A percentile compares a stretch with the other conserved stretches of the same genome.
Conservation (phyloP, 2,888 invertebrate species). For the Campoplex capitator region DNA sequence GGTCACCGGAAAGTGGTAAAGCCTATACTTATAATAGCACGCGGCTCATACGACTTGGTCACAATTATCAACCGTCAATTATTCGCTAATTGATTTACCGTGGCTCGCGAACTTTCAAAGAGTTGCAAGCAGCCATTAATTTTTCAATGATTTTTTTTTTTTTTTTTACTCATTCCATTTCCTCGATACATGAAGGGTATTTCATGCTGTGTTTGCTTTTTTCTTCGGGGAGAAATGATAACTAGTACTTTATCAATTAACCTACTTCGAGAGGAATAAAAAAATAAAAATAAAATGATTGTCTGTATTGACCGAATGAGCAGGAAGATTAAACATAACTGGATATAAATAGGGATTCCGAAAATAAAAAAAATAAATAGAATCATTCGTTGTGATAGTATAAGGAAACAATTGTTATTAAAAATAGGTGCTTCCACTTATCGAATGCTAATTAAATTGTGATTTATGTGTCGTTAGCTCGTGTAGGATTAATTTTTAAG, state of each 20-base stretch:
- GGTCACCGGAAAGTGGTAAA: neutral
- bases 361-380: neutral
- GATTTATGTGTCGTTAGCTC: constrained; percentile 10
- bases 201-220: neutral
- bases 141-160: neutral
- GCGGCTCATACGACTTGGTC: neutral
- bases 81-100: constrained; percentile 15
- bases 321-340: neutral
- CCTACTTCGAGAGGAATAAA: neutral
- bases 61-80: constrained; percentile 24
- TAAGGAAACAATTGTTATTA: neutral
- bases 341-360: neutral
- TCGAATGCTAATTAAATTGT: neutral
- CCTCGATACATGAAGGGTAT: neutral
- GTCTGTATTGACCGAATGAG: neutral
- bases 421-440: neutral
- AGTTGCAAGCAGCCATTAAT: neutral
- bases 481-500: constrained; percentile 14
- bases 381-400: neutral
- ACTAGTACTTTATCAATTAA: constrained; percentile 5
- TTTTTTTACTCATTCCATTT: neutral
- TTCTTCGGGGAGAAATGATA: neutral
- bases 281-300: neutral
- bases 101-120: neutral
- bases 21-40: neutral